Base-by-base conservation (phyloP, 2,113 vertebrate genomes). In the Eulemur rufifrons region DNA sequence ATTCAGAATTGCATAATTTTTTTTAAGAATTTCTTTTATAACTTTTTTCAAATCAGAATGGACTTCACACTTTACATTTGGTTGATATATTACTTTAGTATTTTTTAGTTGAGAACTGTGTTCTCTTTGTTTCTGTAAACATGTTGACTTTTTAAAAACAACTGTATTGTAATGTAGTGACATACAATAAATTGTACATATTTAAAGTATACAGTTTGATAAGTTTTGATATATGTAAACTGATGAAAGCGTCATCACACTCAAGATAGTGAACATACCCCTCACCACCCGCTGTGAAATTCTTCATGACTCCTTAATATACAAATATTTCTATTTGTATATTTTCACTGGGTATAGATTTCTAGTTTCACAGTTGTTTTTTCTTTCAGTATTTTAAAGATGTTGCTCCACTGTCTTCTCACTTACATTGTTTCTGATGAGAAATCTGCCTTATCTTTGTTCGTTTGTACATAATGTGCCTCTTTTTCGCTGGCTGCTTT, bases 91-190 rank as follows among this genome's bases (percentile, higher is more conserved):
- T 42, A 61, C 15, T 29, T 84, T 64, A 61, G 17, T 77, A 63
- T 78, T 74, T 93, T 77, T 85, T 52, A 71, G 69, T 80, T 82
- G 63, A 85, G 61, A 76, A 27, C 32, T 81, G 14, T 74, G 11
- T 86, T 68, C 52, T 73, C 54, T 39, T 74, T 89, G 66, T 78
- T 92, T 93, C 42, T 61, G 10, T 78, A 71, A 69, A 39, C 34
- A 45, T 95, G 23, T 27, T 78, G n/a, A 73, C n/a, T 63, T 84
- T 94, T 74, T 56, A 39, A 95, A 85, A 90, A 52, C 6, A 89
- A 45, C 47, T 68, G 39, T 71, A 37, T 91, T 91, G 21, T 13
- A 61, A 8, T 78, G 21, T 37, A 59, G 56, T 82, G 50, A 37
- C 6, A n/a, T 83, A 25, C 0, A 50, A 29, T 77, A 64, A 54